Evolutionary conservation across 2,888 invertebrate genomes (phyloP), one percentile per base, ranked within the genome.

Genomic region (Strigamia crassipes): DNA sequence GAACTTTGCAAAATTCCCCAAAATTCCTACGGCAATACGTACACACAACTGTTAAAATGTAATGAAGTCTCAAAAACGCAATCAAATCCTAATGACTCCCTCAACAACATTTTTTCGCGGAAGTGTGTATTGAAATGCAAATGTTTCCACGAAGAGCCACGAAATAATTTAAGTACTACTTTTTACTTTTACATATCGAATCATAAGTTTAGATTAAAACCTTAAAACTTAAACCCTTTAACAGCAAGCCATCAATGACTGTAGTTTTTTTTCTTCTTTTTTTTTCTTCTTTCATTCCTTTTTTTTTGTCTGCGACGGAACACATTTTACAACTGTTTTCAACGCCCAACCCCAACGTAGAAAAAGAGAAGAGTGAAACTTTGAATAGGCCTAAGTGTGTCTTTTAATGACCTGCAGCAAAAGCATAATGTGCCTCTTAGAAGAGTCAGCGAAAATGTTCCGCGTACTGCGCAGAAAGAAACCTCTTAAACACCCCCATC

Each of bases 351-450:
- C 31, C 73, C 23, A 31, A 27, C n/a, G n/a, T 73, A 15, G 23
- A 2, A 31, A 73, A 31, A 31, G 73, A 31, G 61, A 23, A 23
- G 73, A 31, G 73, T 73, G 31, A 73, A 73, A 73, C 73, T 73
- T 73, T 73, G 73, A 73, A 73, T 73, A 73, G 73, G 73, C 73
- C 73, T 73, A 73, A 73, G 73, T 73, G 73, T 73, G 73, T 73
- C 73, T 73, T 27, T 73, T 73, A 73, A 73, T 73, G 73, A 27
- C 73, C 73, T 73, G 73, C 73, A 73, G 73, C 73, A 73, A 73
- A 73, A 73, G 73, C 73, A 73, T 73, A 73, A 73, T 73, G 73
- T 73, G 73, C 73, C 73, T 73, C 73, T 73, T 73, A 73, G 73
- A 73, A 31, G 73, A 73, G 73, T 73, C 73, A 73, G 73, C 73